phyloP scores from a whole-genome alignment of 2,888 invertebrate species.

The Carpatolechia fugitivella region DNA sequence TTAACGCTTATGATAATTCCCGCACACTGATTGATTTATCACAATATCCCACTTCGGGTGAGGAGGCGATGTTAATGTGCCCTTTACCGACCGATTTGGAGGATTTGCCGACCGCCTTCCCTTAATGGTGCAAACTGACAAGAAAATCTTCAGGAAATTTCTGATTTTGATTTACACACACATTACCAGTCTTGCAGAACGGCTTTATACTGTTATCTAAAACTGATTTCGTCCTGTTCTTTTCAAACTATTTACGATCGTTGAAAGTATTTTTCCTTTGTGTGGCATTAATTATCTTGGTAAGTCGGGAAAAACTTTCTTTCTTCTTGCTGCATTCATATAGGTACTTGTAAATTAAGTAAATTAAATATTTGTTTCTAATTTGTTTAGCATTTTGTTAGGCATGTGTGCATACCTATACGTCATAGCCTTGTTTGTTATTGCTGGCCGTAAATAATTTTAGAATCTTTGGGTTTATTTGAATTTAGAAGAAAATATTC shows the following conservation, averaged over 20 bases:
- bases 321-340: no score
- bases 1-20: constrained; percentile 44
- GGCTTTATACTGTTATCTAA: not conserved
- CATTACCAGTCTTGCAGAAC: not conserved
- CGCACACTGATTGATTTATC: constrained; percentile 15
- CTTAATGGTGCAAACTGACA: not conserved
- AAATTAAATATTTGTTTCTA: no score
- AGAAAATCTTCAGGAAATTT: not conserved
- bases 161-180: not conserved
- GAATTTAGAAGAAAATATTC: no score
- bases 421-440: no score
- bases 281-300: no score
- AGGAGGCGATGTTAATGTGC: not conserved
- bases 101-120: not conserved
- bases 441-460: no score
- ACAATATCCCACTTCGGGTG: not conserved
- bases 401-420: no score
- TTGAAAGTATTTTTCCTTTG: not conserved
- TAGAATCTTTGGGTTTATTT: no score
- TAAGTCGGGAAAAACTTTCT: no score
- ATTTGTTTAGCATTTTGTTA: no score
- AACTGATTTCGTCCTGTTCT: not conserved
- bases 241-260: not conserved
- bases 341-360: no score
- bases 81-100: not conserved